A percentile compares a stretch with the other conserved stretches of the same genome.
Evolutionary conservation across 2,113 vertebrate genomes (phyloP).

Genomic region (Puntigrus tetrazona): DNA sequence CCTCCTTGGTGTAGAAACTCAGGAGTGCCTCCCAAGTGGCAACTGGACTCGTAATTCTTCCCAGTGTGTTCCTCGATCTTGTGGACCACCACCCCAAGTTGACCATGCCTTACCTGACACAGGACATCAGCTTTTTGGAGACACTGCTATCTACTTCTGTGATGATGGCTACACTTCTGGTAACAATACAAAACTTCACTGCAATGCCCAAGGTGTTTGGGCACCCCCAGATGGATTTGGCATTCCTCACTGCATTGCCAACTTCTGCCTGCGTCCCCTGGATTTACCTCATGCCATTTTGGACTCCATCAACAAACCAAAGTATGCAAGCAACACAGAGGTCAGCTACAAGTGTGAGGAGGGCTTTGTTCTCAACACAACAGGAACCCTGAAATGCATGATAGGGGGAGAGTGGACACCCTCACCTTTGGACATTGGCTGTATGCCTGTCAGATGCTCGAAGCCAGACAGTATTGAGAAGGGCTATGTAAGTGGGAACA

Average conservation of each 20-base stretch:
- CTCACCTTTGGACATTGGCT: slow-evolving; percentile 83
- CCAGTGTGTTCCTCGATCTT: slow-evolving; percentile 91
- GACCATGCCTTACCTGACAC: slow-evolving; percentile 89
- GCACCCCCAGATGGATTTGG: slow-evolving; percentile 81
- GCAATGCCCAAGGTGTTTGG: slow-evolving; percentile 90
- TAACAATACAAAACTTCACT: slow-evolving; percentile 89
- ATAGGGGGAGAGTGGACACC: slow-evolving; percentile 92
- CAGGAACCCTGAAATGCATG: slow-evolving; percentile 84
- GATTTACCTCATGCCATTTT: slow-evolving; percentile 85
- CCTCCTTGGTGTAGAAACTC: slow-evolving; percentile 82
- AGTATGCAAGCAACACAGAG: slow-evolving; percentile 82
- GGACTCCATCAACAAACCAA: slow-evolving; percentile 88
- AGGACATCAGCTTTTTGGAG: slow-evolving; percentile 89
- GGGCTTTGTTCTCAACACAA: slow-evolving; percentile 91
- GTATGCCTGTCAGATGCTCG: slow-evolving; percentile 90
- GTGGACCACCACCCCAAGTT: slow-evolving; percentile 88
- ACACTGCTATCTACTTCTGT: slow-evolving; percentile 92
- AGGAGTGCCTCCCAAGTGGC: slow-evolving; percentile 85
- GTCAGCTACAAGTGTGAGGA: slow-evolving; percentile 96
- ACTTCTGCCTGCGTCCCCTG: slow-evolving; percentile 90
- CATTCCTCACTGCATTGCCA: slow-evolving; percentile 86
- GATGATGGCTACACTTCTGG: slow-evolving; percentile 88
- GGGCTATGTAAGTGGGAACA: slow-evolving; percentile 87
- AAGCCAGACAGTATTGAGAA: slow-evolving; percentile 81
- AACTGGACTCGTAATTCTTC: slow-evolving; percentile 83